These are phyloP conservation scores for Heteropelma amictum DNA, from an alignment of 2,888 invertebrate genomes.

Conservation along the genomic window DNA sequence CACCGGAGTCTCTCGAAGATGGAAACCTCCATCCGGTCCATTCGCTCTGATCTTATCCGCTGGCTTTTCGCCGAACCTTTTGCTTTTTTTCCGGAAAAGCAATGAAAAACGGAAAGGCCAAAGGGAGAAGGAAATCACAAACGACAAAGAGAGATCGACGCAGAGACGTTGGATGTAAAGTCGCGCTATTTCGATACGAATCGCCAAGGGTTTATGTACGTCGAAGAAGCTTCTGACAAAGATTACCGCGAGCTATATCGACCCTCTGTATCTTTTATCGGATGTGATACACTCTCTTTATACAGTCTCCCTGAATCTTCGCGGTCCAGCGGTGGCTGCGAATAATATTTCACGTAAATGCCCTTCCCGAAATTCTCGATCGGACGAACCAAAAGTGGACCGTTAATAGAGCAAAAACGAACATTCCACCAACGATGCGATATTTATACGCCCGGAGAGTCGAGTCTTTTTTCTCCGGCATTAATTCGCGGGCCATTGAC, in stretches of 20 bases:
- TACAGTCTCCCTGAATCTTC: conserved; percentile 12
- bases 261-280: conserved; percentile 39
- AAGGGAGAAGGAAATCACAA: conserved; percentile 2
- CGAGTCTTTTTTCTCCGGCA: too few relatives aligned
- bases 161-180: conserved; percentile 47
- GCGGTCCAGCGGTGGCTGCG: conserved; percentile 8
- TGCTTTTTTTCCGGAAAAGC: conserved; percentile 30
- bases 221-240: conserved; percentile 30
- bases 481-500: too few relatives aligned
- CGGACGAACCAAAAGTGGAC: neutral
- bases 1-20: conserved; percentile 12
- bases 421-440: too few relatives aligned
- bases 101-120: conserved; percentile 29
- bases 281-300: conserved; percentile 14
- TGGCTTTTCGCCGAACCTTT: conserved; percentile 44
- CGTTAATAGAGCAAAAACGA: neutral
- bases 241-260: conserved; percentile 30
- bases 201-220: conserved; percentile 26
- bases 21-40: conserved; percentile 43
- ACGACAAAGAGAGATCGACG: conserved; percentile 2
- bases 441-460: too few relatives aligned
- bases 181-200: conserved; percentile 45
- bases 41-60: conserved; percentile 44
- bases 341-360: neutral
- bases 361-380: neutral